Conservation (phyloP, 2,113 vertebrate genomes). For the Hoplias malabaricus region DNA sequence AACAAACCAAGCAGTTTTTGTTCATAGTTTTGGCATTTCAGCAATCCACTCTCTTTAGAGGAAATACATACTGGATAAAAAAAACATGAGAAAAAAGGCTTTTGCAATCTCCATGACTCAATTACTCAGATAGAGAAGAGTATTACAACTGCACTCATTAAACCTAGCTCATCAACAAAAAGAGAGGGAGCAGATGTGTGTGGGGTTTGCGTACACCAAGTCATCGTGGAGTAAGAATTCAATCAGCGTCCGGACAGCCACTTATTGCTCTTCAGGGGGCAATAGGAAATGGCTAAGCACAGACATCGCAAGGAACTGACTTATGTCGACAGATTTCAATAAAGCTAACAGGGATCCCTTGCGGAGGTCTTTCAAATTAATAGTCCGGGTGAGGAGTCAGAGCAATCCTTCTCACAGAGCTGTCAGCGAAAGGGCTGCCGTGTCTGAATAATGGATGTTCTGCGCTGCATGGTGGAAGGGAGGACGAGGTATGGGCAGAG, state of each 20-base stretch:
- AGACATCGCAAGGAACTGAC: constrained; percentile 30
- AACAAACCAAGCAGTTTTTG: background rate
- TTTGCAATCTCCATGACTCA: background rate
- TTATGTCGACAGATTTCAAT: constrained; percentile 50
- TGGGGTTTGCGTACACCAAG: background rate
- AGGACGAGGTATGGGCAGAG: background rate
- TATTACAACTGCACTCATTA: background rate
- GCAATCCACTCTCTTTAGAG: constrained; percentile 27
- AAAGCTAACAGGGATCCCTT: constrained; percentile 44
- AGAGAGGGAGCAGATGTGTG: background rate
- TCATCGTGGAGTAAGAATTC: background rate
- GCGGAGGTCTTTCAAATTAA: constrained; percentile 42
- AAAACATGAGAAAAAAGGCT: constrained; percentile 1
- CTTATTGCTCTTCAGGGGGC: constrained; percentile 25
- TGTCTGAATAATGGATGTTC: constrained; percentile 46
- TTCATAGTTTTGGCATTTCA: background rate
- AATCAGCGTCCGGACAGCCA: constrained; percentile 25
- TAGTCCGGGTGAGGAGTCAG: constrained; percentile 43
- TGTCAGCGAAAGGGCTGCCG: constrained; percentile 33
- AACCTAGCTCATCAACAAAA: background rate
- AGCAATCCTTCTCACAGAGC: constrained; percentile 40
- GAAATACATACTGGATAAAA: constrained; percentile 1
- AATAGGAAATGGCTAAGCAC: constrained; percentile 35
- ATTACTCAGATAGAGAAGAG: background rate
- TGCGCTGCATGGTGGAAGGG: background rate